Evolutionary conservation across 2,113 vertebrate genomes (phyloP), one percentile per base, ranked within the genome.

Genomic region (Thymallus thymallus): DNA sequence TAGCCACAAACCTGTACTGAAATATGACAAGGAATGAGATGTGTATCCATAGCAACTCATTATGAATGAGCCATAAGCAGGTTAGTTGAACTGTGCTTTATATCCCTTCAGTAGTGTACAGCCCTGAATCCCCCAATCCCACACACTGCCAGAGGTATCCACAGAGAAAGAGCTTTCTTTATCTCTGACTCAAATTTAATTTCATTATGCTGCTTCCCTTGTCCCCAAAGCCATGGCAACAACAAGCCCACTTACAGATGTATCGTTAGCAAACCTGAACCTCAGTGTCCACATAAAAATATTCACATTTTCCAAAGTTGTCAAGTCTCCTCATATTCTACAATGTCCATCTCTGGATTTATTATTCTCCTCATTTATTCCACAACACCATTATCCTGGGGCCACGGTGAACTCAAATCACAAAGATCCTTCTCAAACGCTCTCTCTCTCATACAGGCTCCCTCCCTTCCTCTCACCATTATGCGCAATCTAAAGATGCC

Each of bases 401-500:
- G 24, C 81, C 83, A 81, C 75, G 10, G 77, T 77, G 74, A 80
- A 70, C 75, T 78, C 68, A 88, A 86, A 89, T 73, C 85, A 78
- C 80, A 78, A 80, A 79, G 73, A 79, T 77, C 70, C 66, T 86
- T 3, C 41, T 45, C 41, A 45, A 10, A 5, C 3, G 41, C 41
- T 45, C 41, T 6, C 5, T 10, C 41, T 45, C 9, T 1, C 9
- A 45, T 75, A 83, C 73, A 66, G 85, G 81, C 77, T 78, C 81
- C 78, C 69, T 56, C 72, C 26, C 29, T 30, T 5, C 75, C 74
- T 79, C 14, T 4, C 26, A 48, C 84, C 76, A 87, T 85, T 89
- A 88, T 88, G 86, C 72, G 82, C 84, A 73, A 87, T 90, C 81
- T 86, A 74, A 87, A 84, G 86, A 84, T 77, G 81, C 77, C 83